Evolutionary conservation across 2,797 vertebrate genomes (phyloP), one percentile per base, ranked within the genome.

Genomic region (Cetoscarus ocellatus): DNA sequence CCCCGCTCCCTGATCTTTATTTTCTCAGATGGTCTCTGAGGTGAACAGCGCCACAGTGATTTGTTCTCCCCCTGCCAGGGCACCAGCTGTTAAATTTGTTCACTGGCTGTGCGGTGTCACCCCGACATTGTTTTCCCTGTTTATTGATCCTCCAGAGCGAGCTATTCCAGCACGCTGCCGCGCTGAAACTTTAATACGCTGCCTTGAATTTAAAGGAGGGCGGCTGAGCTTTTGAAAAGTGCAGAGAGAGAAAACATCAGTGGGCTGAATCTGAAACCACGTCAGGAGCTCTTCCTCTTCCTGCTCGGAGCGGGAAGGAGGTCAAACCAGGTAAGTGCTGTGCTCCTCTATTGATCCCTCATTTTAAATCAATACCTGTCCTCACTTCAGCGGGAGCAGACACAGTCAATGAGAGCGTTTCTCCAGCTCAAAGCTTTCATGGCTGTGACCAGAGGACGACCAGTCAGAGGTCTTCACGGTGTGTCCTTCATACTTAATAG

Each of bases 131-230:
- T 73, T 67, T 59, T 68, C 67, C 45, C 59, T 65, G 65, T 72
- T 86, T 45, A 86, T 87, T 48, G 83, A 88, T 86, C 68, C 53
- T 34, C 3, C n/a, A 61, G 61, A 1, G 11, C 34, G 75, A 83
- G 39, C 36, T 55, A 42, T 57, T 75, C 72, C 75, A 36, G 59
- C 61, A 38, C 3, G 48, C 58, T 70, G 62, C 12, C 5, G 17
- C 9, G 3, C 65, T 65, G 73, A 80, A 83, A 77, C 67, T 77
- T 81, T 77, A 60, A 81, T 57, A 73, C 10, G 18, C 42, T 15
- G 50, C 45, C 59, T 66, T 5, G 45, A 64, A 75, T 75, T 63
- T 71, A 61, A 85, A 80, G 53, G 10, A 15, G 52, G 49, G 35
- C 7, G 43, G 45, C 55, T 59, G 3, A 14, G 14, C 19, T 9